These are phyloP conservation scores for Adoxophyes honmai DNA, from an alignment of 1,140 invertebrate species.

Conservation along the genomic window DNA sequence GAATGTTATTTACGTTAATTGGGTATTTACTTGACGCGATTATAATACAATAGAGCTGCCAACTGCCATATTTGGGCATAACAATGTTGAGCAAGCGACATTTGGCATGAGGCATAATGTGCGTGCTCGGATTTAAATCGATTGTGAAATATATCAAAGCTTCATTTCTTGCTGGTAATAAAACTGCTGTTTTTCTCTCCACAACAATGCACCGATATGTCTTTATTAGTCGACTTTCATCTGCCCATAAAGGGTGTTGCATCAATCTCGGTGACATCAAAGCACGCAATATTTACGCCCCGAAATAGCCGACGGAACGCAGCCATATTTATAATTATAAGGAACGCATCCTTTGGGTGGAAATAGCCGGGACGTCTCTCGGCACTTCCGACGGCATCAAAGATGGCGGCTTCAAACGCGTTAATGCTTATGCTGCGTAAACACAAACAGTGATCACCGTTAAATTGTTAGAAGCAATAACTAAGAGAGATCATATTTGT, in stretches of 20 bases:
- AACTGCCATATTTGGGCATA: constrained; percentile 1
- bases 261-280: constrained; percentile 1
- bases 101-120: not conserved
- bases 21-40: constrained; percentile 9
- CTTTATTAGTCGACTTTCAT: constrained; percentile 2
- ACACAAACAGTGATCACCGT: too few species aligned
- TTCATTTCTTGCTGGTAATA: not conserved
- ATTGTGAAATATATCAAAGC: not conserved
- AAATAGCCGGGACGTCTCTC: not conserved
- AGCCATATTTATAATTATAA: constrained; percentile 8
- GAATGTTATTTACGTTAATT: constrained; percentile 11
- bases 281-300: constrained; percentile 8
- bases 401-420: not conserved
- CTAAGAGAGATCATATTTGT: too few species aligned
- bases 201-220: not conserved
- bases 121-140: too few species aligned
- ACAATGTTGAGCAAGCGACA: constrained; percentile 10
- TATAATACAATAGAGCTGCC: constrained; percentile 10
- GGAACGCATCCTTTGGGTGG: constrained; percentile 5
- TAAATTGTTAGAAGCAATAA: too few species aligned
- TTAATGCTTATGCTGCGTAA: too few species aligned
- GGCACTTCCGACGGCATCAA: constrained; percentile 3
- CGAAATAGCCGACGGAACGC: not conserved
- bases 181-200: not conserved
- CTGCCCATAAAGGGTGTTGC: constrained; percentile 2